Percentiles rank a stretch among this genome's conserved stretches.
These are phyloP conservation scores for Melanargia galathea DNA, from an alignment of 2,888 invertebrate species.

Conservation along the genomic window DNA sequence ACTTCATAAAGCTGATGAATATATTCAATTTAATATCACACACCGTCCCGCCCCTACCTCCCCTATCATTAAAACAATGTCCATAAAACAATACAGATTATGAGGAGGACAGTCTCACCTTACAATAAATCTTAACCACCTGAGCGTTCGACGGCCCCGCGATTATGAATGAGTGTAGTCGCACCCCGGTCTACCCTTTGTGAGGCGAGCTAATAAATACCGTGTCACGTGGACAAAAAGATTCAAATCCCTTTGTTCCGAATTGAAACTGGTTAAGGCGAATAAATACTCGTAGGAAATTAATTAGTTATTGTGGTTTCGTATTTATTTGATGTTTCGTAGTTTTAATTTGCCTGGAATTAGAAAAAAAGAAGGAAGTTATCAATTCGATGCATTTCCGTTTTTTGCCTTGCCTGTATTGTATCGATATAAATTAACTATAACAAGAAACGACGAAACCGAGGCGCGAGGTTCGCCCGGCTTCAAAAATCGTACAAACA, in stretches of 20 bases:
- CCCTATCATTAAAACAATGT: slow-evolving; percentile 35
- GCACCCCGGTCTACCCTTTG: slow-evolving; percentile 47
- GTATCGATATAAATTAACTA: too few relatives aligned
- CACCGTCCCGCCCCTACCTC: slow-evolving; percentile 25
- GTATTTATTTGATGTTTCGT: too few relatives aligned
- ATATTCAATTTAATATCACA: slow-evolving; percentile 34
- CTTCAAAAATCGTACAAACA: too few relatives aligned
- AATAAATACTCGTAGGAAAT: background rate
- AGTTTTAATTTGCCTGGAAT: too few relatives aligned
- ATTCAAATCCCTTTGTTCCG: slow-evolving; percentile 42
- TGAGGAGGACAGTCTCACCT: slow-evolving; percentile 66
- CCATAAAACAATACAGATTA: slow-evolving; percentile 56
- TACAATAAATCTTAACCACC: slow-evolving; percentile 79
- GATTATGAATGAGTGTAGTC: slow-evolving; percentile 72
- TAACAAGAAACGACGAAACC: too few relatives aligned
- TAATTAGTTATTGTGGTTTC: background rate
- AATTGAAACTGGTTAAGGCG: background rate
- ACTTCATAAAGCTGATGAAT: slow-evolving; percentile 22
- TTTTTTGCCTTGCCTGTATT: too few relatives aligned
- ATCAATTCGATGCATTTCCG: too few relatives aligned
- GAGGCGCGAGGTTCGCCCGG: too few relatives aligned
- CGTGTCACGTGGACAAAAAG: slow-evolving; percentile 42
- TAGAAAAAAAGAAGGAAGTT: too few relatives aligned
- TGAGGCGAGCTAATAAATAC: slow-evolving; percentile 43
- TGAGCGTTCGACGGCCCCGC: slow-evolving; percentile 75